These are phyloP conservation scores for Eonycteris spelaea DNA, from an alignment of 2,113 vertebrate genomes.

Conservation along the genomic window DNA sequence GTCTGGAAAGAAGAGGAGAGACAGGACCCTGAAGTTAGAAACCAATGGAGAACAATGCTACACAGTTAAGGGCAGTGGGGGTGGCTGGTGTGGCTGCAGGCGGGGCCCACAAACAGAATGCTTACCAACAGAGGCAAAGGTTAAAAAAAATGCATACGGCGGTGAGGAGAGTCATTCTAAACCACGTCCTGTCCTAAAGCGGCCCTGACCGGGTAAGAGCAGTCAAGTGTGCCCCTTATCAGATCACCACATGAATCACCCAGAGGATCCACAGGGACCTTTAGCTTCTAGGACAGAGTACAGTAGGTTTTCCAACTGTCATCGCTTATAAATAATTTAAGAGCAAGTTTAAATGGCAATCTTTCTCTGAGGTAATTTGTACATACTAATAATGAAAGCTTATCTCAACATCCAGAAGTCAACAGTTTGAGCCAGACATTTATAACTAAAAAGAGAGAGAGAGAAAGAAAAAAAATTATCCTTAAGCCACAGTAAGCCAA, in stretches of 20 bases:
- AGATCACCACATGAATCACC: slow-evolving; percentile 79
- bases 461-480: neutral
- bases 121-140: neutral
- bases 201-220: slow-evolving; percentile 32
- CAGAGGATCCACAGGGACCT: slow-evolving; percentile 78
- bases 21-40: neutral
- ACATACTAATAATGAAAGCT: neutral
- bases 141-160: rapidly evolving
- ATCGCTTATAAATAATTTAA: slow-evolving; percentile 89
- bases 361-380: slow-evolving; percentile 47
- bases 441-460: neutral
- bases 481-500: neutral
- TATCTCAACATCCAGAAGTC: slow-evolving; percentile 39
- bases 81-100: neutral
- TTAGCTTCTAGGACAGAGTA: slow-evolving; percentile 75
- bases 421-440: neutral
- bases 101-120: neutral
- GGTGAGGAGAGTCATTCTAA: neutral
- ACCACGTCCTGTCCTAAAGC: neutral
- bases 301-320: slow-evolving; percentile 80
- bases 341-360: slow-evolving; percentile 71
- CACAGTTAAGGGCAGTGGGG: rapidly evolving
- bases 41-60: rapidly evolving
- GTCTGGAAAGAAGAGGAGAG: too few relatives aligned
- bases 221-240: slow-evolving; percentile 75